Evolutionary conservation across 2,888 invertebrate species (phyloP), one percentile per base, ranked within the genome.

Genomic region (Bellardia bayeri): DNA sequence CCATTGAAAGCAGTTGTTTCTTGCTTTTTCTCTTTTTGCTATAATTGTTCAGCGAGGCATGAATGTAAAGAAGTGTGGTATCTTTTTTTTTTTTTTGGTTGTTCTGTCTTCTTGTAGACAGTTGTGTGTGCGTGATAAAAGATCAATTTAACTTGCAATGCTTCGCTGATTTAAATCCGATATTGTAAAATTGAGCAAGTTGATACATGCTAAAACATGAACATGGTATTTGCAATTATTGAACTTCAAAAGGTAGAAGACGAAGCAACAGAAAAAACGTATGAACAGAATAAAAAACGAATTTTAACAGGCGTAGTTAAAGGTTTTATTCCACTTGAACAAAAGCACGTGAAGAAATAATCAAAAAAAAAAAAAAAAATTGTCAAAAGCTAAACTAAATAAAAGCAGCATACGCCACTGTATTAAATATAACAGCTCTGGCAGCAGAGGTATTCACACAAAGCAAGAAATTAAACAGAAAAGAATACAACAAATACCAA

Each of bases 131-230:
- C 80, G 91, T 92, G 92, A 91, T 92, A 92, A 92, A 92, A 92
- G 92, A 92, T 92, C 92, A 92, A 92, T 92, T 92, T 92, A 92
- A 91, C 91, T 85, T 92, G 92, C 91, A 91, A 90, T 91, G 92
- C 89, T 89, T 90, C 90, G 90, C 92, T 92, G 92, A 92, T 92
- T 92, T 92, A 92, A 92, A 92, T 92, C 92, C 92, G 92, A 92
- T 92, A 91, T 87, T 88, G 87, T 85, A 84, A 87, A 87, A 87
- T 87, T 82, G 81, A 81, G 79, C 87, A 78, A 90, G 90, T 90
- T 91, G 92, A 91, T 91, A 90, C 90, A 88, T 90, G 90, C 89
- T 90, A 91, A 91, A 91, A 92, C 92, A 92, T 92, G 91, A 91
- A 89, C 91, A 90, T 89, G 91, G 91, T 91, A 92, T 92, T 92